Evolutionary conservation across 2,888 invertebrate genomes (phyloP), one percentile per base, ranked within the genome.

Genomic region (Tetanocera ferruginea): DNA sequence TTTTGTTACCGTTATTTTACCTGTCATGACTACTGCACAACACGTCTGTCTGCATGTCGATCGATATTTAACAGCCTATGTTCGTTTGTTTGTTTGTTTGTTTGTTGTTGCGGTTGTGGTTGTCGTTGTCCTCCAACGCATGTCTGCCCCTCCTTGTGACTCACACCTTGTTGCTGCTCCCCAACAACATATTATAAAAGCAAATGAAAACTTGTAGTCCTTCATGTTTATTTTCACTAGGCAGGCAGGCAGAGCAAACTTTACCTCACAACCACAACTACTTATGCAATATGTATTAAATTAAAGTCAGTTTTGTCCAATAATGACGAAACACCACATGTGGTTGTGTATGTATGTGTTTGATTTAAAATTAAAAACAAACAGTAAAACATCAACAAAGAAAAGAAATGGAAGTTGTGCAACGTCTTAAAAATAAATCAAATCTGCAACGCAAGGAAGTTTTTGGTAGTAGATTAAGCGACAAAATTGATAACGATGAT

Each of bases 81-180:
- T 43, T 73, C 73, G 60, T 55, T 79, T 70, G 62, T 77, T 43
- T 69, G 51, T 23, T 76, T 70, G 52, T 34, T 6, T 14, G 23
- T 77, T 62, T 14, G n/a, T 43, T 37, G 62, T 51, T 72, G 64
- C 34, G 43, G 76, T 17, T 49, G 37, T 52, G 23, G 37, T 49
- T 49, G 55, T 62, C 28, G 83, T 81, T 85, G 83, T 86, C 84
- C 86, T 86, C 85, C 86, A 85, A 85, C 85, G 86, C 86, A 85
- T 84, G 82, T 83, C 80, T 78, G 19, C 57, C 66, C 17, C 51
- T 19, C 49, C 25, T n/a, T 31, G 23, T 60, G 43, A 23, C 25
- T 23, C 60, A 25, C 23, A 43, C 62, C 49, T 74, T 74, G 66
- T 17, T 28, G 60, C 43, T 60, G n/a, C n/a, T n/a, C n/a, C 37